Conservation (phyloP, 2,113 vertebrate species). For the Lycocorax pyrrhopterus region DNA sequence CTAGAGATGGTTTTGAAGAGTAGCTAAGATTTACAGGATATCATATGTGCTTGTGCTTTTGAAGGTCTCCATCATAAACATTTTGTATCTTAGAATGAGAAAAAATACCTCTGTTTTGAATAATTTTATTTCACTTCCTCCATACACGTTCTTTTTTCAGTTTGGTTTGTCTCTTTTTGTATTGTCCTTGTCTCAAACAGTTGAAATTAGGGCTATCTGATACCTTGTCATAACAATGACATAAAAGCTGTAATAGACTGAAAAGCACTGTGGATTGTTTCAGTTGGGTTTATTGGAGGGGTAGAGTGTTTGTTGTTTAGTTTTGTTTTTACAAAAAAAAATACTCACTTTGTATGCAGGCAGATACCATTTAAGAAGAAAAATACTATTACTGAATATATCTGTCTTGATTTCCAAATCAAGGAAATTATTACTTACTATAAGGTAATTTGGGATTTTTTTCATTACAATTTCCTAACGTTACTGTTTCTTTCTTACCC, state of each 20-base stretch:
- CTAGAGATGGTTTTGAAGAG: neutral
- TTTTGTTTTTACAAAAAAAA: neutral
- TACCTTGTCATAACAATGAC: neutral
- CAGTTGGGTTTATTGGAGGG: rapidly evolving
- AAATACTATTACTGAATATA: neutral
- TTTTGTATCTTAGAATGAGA: neutral
- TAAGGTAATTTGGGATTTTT: neutral
- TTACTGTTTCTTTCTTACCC: neutral
- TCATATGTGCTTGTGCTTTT: neutral
- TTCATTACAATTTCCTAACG: neutral
- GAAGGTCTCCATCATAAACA: neutral
- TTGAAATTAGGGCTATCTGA: neutral
- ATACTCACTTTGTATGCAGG: neutral
- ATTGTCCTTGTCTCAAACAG: neutral
- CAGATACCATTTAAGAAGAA: neutral
- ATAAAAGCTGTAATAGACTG: neutral
- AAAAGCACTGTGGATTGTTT: neutral
- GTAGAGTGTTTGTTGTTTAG: neutral
- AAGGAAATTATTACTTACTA: neutral
- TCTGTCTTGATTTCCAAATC: neutral
- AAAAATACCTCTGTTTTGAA: neutral
- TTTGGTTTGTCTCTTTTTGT: neutral
- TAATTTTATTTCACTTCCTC: neutral
- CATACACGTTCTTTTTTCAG: neutral
- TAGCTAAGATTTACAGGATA: neutral